A percentile compares a stretch with the other conserved stretches of the same genome.
Evolutionary conservation across 2,888 invertebrate species (phyloP).

Genomic region (Artemia sinica): DNA sequence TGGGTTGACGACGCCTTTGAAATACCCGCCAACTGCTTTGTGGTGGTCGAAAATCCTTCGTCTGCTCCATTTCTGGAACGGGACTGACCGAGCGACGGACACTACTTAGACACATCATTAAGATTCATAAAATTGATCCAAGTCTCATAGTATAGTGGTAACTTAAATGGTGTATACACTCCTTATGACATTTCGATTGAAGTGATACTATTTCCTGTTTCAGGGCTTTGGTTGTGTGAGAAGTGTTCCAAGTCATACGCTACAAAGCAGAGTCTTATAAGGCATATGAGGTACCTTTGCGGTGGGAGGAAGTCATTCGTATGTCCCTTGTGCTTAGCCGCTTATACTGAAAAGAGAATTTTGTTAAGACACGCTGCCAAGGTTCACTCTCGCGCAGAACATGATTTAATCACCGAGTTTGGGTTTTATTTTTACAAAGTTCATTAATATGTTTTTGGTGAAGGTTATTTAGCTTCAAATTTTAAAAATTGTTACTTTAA

Average conservation of each 20-base stretch:
- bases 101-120: conserved; percentile 10
- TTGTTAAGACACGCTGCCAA: not conserved
- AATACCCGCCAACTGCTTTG: no score
- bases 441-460: no score
- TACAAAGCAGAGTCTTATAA: conserved; percentile 1
- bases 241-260: conserved; percentile 12
- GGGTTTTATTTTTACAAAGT: no score
- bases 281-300: conserved; percentile 8
- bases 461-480: no score
- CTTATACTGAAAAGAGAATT: not conserved
- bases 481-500: no score
- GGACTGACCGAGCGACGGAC: conserved; percentile 1
- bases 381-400: no score
- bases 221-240: conserved; percentile 12
- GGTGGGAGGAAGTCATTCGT: not conserved
- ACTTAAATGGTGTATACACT: not conserved
- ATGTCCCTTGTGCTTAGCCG: not conserved
- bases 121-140: conserved; percentile 8
- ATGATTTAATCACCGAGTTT: no score
- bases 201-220: not conserved
- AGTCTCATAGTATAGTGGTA: not conserved
- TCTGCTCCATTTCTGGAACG: conserved; percentile 6
- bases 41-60: conserved; percentile 9
- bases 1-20: no score
- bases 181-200: not conserved